Conservation (phyloP, 2,888 invertebrate genomes). For the Cenopis cana region DNA sequence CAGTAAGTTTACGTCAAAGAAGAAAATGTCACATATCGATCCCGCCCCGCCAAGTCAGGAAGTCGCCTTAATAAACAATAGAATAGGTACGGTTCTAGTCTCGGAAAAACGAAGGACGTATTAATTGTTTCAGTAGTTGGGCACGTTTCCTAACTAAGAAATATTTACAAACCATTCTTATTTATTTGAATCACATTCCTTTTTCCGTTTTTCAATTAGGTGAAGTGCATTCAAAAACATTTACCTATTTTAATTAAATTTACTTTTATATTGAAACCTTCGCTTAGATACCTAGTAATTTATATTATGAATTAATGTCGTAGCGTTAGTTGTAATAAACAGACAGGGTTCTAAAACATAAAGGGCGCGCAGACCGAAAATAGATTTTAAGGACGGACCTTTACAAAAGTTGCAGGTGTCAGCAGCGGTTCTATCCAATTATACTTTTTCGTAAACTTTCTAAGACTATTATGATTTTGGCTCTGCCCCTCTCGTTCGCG, state of each 20-base stretch:
- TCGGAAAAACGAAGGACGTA: neutral
- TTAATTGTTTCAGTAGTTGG: neutral
- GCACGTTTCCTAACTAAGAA: neutral
- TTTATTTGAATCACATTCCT: neutral
- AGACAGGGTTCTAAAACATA: constrained; percentile 10
- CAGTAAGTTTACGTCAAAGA: too few species aligned
- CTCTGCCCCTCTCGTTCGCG: neutral
- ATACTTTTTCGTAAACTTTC: constrained; percentile 34
- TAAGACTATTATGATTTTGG: constrained; percentile 39
- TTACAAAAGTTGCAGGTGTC: constrained; percentile 42
- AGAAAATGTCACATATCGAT: too few species aligned
- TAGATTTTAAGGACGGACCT: constrained; percentile 30
- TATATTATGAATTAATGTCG: constrained; percentile 20
- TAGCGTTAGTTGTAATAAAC: constrained; percentile 7
- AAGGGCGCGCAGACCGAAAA: constrained; percentile 13
- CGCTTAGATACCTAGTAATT: constrained; percentile 5
- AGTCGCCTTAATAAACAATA: too few species aligned
- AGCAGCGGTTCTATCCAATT: constrained; percentile 38
- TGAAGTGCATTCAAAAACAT: neutral
- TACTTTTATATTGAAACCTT: neutral
- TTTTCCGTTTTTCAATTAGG: neutral
- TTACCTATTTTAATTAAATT: neutral
- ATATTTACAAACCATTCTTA: neutral
- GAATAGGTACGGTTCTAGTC: neutral
- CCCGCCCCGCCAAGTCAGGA: too few species aligned